Evolutionary conservation across 2,888 invertebrate species (phyloP), one percentile per base, ranked within the genome.

Genomic region (Cataglyphis livida): DNA sequence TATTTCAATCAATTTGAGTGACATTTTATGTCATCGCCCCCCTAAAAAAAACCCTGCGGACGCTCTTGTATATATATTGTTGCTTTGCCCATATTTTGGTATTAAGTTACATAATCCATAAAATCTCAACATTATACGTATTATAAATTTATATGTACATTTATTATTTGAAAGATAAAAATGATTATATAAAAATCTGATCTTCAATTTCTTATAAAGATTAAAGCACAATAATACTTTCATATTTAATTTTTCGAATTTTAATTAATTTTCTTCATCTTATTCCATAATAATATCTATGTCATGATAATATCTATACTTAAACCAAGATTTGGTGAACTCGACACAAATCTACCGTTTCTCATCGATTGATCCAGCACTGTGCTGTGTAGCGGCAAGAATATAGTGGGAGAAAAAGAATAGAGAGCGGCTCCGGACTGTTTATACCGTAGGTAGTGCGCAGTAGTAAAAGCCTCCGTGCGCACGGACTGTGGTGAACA

Each of bases 381-480:
- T 79, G 71, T 48, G 71, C 41, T n/a, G 44, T 35, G 57, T 35
- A 38, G 38, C 57, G 25, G 41, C 57, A 15, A 15, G 25, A 15
- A 54, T 48, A 81, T 62, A 85, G 90, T 89, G 90, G 89, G 86
- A 88, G 89, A 85, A n/a, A 51, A 51, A 51, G n/a, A 51, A 51
- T 51, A 51, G 48, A 84, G 90, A 89, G 90, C 90, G 90, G 87
- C 79, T 90, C 79, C 68, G 64, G 0, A 7, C 65, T 61, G 86
- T 83, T 88, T 85, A 88, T 89, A 88, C 64, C 54, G 88, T 88
- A 85, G 83, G 85, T 88, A 90, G 91, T 90, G 87, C 87, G 90
- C 89, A 92, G 91, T 90, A 86, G 51, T 89, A 90, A 88, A 90
- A 90, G 92, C 91, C 91, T 91, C 89, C 70, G 91, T 88, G 89